A percentile compares a stretch with the other conserved stretches of the same genome.
Evolutionary conservation across 1,140 invertebrate species (phyloP).

Genomic region (Megalonaias nervosa): DNA sequence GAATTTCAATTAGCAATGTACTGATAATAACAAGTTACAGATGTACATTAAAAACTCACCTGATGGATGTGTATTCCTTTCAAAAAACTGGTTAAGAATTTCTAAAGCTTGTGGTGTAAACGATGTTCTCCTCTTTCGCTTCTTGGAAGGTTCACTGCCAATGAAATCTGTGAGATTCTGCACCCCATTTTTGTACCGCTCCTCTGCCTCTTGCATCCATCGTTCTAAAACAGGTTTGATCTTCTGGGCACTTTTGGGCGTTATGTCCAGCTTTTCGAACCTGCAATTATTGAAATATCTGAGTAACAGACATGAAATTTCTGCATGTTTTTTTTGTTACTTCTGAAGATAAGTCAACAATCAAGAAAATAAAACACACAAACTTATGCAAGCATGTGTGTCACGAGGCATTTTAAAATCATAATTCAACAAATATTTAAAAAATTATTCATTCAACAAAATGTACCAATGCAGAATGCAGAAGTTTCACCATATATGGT

Average conservation of each 20-base stretch:
- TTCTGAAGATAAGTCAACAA: too few species aligned
- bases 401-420: too few species aligned
- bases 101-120: slow-evolving; percentile 97
- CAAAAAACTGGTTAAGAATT: slow-evolving; percentile 94
- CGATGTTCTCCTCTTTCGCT: slow-evolving; percentile 94
- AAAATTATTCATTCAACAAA: too few species aligned
- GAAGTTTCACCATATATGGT: too few species aligned
- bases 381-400: too few species aligned
- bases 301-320: too few species aligned
- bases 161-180: slow-evolving; percentile 95
- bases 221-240: slow-evolving; percentile 98
- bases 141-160: slow-evolving; percentile 96
- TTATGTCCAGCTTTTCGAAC: slow-evolving; percentile 99
- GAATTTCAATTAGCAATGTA: too few species aligned
- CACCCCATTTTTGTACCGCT: slow-evolving; percentile 72
- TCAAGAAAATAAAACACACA: too few species aligned
- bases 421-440: too few species aligned
- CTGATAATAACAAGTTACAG: too few species aligned
- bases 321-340: too few species aligned
- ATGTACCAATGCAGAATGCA: too few species aligned
- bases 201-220: slow-evolving; percentile 96
- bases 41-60: slow-evolving; percentile 76
- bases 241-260: slow-evolving; percentile 99
- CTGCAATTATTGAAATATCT: slow-evolving; percentile 73
- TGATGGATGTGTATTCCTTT: slow-evolving; percentile 97